These are phyloP conservation scores for Xenus cinereus DNA, from an alignment of 2,113 vertebrate species.

Conservation along the genomic window DNA sequence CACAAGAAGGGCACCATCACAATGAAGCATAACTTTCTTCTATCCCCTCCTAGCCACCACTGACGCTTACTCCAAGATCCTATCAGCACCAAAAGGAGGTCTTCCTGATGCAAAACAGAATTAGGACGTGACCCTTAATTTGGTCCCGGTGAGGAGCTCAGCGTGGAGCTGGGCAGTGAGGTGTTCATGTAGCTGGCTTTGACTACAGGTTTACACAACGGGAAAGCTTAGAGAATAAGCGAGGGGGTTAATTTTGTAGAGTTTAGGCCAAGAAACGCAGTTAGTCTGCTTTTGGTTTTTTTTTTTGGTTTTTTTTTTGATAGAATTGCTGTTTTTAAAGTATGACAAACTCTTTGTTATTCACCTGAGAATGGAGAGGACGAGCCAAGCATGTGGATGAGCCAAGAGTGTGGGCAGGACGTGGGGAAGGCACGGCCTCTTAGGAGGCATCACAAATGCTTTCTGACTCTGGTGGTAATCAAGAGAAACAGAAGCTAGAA, in stretches of 20 bases:
- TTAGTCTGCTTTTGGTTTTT: not conserved
- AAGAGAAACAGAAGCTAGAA: not conserved
- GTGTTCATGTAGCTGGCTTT: not conserved
- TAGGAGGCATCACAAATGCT: not conserved
- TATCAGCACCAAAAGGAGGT: not conserved
- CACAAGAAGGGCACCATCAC: not conserved
- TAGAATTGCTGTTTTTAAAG: not conserved
- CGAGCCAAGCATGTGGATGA: not conserved
- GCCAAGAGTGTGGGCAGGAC: not conserved
- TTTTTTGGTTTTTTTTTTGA: not conserved
- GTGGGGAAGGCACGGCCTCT: fast-evolving
- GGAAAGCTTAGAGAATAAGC: not conserved
- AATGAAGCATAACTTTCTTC: not conserved
- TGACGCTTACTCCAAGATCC: not conserved
- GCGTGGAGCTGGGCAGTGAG: not conserved
- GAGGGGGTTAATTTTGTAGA: not conserved
- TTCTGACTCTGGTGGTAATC: not conserved
- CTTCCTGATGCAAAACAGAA: not conserved
- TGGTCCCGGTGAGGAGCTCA: not conserved
- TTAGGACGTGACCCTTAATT: not conserved
- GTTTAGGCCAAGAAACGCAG: not conserved
- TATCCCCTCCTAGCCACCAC: not conserved
- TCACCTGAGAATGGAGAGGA: not conserved
- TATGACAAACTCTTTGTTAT: not conserved
- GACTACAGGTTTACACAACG: not conserved